phyloP scores from a whole-genome alignment of 2,888 invertebrate genomes.

The Steromphala cineraria region DNA sequence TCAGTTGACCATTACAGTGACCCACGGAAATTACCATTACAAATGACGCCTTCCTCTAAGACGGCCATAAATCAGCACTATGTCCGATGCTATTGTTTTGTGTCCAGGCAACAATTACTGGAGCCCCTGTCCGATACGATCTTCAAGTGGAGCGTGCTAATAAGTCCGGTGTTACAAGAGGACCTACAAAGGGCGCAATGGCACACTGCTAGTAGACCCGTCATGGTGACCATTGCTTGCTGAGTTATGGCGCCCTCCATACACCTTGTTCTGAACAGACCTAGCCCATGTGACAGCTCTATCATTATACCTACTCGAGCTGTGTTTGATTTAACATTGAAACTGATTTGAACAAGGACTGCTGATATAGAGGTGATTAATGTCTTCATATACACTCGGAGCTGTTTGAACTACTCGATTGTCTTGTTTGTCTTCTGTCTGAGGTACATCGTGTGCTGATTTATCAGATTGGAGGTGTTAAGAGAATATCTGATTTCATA shows the following conservation, averaged over 20 bases:
- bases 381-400: too few relatives aligned
- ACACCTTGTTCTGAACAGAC: neutral
- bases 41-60: neutral
- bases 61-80: neutral
- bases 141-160: neutral
- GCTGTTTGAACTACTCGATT: too few relatives aligned
- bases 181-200: neutral
- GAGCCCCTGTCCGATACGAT: neutral
- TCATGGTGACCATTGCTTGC: neutral
- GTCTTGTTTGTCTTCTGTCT: too few relatives aligned
- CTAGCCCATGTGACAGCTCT: neutral
- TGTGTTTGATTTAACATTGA: neutral
- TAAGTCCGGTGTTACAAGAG: neutral
- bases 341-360: neutral
- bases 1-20: neutral
- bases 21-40: neutral
- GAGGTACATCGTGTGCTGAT: too few relatives aligned
- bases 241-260: neutral
- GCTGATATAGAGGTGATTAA: too few relatives aligned
- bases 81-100: neutral
- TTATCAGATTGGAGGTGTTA: too few relatives aligned
- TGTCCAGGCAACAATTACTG: neutral
- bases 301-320: neutral
- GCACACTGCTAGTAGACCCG: neutral
- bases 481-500: too few relatives aligned